Conservation (phyloP, 2,888 invertebrate genomes). For the Arctia plantaginis region DNA sequence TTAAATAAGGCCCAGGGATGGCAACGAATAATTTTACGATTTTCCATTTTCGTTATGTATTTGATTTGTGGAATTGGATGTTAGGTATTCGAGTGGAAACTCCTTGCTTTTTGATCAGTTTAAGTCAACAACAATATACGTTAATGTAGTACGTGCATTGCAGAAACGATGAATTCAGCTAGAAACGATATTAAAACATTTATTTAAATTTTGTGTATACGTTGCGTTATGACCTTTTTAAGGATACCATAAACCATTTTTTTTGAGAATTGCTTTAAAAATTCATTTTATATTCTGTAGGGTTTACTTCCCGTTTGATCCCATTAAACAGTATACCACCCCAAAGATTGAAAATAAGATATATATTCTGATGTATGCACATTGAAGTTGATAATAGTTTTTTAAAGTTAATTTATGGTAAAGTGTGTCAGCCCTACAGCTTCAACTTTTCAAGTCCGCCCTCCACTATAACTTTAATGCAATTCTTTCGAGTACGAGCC, state of each 20-base stretch:
- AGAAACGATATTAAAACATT: not conserved
- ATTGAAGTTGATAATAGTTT: no score
- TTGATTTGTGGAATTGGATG: constrained; percentile 12
- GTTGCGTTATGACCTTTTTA: no score
- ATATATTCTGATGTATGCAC: no score
- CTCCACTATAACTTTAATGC: constrained; percentile 50
- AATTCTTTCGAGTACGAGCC: constrained; percentile 39
- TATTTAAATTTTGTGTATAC: no score
- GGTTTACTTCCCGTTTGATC: no score
- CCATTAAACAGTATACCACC: no score
- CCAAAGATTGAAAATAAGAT: no score
- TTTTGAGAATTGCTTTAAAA: no score
- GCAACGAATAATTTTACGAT: constrained; percentile 26
- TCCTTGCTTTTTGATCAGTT: constrained; percentile 5
- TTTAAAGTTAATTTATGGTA: not conserved
- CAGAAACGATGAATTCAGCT: no score
- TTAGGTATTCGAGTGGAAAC: not conserved
- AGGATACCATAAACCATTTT: no score
- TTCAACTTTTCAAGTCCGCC: constrained; percentile 34
- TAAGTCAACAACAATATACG: not conserved
- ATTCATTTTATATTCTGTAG: no score
- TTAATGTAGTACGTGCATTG: not conserved
- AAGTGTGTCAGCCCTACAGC: constrained; percentile 42
- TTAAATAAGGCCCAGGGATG: constrained; percentile 49
- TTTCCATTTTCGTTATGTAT: constrained; percentile 16